A percentile compares a stretch with the other conserved stretches of the same genome.
Evolutionary conservation across 2,113 vertebrate species (phyloP).

Genomic region (Cyprinus carpio): DNA sequence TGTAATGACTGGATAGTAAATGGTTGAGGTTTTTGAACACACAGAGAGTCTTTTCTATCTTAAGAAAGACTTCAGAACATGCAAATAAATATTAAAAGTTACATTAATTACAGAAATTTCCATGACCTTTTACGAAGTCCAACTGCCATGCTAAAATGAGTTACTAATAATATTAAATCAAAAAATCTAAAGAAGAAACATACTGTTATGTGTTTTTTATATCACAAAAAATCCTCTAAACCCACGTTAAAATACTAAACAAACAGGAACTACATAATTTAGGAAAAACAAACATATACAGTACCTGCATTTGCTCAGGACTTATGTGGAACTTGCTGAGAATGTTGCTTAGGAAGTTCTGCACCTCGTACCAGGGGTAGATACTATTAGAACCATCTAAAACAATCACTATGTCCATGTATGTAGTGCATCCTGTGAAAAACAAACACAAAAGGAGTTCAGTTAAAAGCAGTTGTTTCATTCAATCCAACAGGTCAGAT

Average conservation of each 20-base stretch:
- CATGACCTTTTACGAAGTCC: neutral
- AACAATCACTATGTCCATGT: constrained; percentile 95
- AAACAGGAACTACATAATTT: neutral
- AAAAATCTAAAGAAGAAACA: neutral
- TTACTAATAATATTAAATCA: neutral
- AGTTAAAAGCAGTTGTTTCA: neutral
- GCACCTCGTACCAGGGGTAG: constrained; percentile 97
- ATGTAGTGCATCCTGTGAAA: constrained; percentile 86
- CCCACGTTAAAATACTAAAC: too few species aligned
- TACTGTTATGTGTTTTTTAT: neutral
- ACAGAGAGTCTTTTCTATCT: neutral
- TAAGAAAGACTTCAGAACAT: neutral
- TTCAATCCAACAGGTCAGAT: neutral
- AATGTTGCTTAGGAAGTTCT: constrained; percentile 93
- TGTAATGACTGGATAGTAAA: neutral
- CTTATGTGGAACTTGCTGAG: constrained; percentile 94
- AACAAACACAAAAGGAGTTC: constrained; percentile 5
- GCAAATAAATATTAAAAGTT: neutral
- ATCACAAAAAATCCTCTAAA: neutral
- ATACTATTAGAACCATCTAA: constrained; percentile 98
- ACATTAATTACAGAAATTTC: neutral
- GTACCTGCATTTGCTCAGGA: constrained; percentile 91
- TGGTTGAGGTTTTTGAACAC: neutral
- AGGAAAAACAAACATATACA: neutral
- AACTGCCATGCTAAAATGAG: neutral